These are phyloP conservation scores for Steinernema hermaphroditum DNA, from an alignment of 2,888 invertebrate species.

Conservation along the genomic window DNA sequence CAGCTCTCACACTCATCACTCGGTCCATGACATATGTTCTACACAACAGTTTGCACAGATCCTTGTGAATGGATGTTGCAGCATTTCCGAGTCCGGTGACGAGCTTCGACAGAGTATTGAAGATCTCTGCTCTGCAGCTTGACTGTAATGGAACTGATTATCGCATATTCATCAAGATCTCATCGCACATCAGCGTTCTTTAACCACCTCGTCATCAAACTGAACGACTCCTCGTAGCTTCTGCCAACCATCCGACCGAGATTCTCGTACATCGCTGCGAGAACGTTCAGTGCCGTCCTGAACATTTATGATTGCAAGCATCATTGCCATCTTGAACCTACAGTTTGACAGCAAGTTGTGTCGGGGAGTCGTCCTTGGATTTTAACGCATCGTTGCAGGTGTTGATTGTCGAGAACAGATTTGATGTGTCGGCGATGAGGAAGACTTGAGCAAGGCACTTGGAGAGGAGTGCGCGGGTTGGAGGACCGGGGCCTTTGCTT, in stretches of 20 bases:
- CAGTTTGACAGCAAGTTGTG: slow-evolving; percentile 89
- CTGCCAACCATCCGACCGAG: slow-evolving; percentile 97
- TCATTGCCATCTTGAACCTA: slow-evolving; percentile 71
- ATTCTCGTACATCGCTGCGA: slow-evolving; percentile 94
- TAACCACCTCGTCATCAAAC: slow-evolving; percentile 84
- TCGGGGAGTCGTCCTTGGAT: slow-evolving; percentile 95
- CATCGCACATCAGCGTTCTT: slow-evolving; percentile 78
- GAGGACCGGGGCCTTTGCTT: slow-evolving; percentile 84
- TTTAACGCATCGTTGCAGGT: slow-evolving; percentile 95
- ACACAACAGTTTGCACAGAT: slow-evolving; percentile 73
- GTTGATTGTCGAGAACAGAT: slow-evolving; percentile 94
- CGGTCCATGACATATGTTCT: slow-evolving; percentile 87
- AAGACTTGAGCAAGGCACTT: slow-evolving; percentile 73
- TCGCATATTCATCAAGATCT: not conserved
- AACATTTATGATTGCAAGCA: slow-evolving; percentile 33
- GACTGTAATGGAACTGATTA: slow-evolving; percentile 71
- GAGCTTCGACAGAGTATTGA: slow-evolving; percentile 92
- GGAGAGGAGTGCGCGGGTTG: slow-evolving; percentile 86
- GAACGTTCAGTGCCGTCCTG: slow-evolving; percentile 90
- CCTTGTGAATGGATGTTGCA: slow-evolving; percentile 69
- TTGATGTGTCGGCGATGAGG: slow-evolving; percentile 93
- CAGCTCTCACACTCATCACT: slow-evolving; percentile 87
- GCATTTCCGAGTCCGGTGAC: slow-evolving; percentile 89
- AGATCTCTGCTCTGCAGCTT: slow-evolving; percentile 91
- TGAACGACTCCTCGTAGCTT: slow-evolving; percentile 95